These are phyloP conservation scores for Synanthedon myopaeformis DNA, from an alignment of 2,888 invertebrate species.

Conservation along the genomic window DNA sequence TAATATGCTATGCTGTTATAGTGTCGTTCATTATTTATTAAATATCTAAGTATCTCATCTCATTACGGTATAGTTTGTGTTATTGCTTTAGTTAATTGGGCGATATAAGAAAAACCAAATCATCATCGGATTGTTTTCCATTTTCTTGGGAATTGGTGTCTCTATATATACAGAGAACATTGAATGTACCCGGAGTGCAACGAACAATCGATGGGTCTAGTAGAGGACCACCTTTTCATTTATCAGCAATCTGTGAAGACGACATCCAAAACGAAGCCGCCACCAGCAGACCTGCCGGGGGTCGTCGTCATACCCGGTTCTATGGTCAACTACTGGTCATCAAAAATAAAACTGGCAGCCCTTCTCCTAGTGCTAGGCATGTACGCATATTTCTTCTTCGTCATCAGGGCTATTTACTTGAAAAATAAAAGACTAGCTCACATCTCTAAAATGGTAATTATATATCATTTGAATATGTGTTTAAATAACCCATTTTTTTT, in stretches of 20 bases:
- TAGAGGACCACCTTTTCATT: background rate
- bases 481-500: too few relatives aligned
- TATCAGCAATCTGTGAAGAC: background rate
- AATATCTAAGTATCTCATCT: too few relatives aligned
- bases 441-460: slow-evolving; percentile 7
- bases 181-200: background rate
- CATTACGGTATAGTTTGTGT: too few relatives aligned
- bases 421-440: slow-evolving; percentile 22
- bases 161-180: too few relatives aligned
- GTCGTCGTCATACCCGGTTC: slow-evolving; percentile 19
- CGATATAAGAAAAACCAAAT: too few relatives aligned
- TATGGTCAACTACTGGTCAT: slow-evolving; percentile 14
- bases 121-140: too few relatives aligned
- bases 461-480: too few relatives aligned
- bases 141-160: too few relatives aligned
- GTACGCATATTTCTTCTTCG: slow-evolving; percentile 19
- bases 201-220: background rate
- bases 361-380: slow-evolving; percentile 14
- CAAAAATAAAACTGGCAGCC: slow-evolving; percentile 15
- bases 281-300: slow-evolving; percentile 16
- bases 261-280: slow-evolving; percentile 2
- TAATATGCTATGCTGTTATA: too few relatives aligned
- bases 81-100: too few relatives aligned
- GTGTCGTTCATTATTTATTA: too few relatives aligned
- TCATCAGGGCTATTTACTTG: slow-evolving; percentile 19